Evolutionary conservation across 2,797 vertebrate genomes (phyloP).

Genomic region (Ibycter americanus): DNA sequence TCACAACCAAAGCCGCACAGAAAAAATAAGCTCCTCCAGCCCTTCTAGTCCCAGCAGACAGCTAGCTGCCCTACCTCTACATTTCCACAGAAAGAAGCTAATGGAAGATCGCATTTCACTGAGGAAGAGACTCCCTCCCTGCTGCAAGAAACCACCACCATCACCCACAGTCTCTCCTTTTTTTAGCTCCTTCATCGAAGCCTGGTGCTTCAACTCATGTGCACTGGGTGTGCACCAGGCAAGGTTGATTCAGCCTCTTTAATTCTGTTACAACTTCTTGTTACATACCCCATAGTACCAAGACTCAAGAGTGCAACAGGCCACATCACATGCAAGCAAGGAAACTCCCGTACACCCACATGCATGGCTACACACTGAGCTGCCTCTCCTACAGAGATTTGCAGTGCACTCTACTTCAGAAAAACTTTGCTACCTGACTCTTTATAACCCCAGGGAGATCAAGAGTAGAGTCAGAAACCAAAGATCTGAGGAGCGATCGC

Average conservation of each 20-base stretch:
- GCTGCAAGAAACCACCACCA: not conserved
- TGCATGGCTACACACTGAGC: not conserved
- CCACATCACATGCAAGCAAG: not conserved
- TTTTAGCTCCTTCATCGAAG: not conserved
- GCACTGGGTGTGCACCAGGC: not conserved
- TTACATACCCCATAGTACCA: fast-evolving
- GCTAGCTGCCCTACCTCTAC: not conserved
- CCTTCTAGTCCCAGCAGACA: not conserved
- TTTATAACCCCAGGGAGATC: not conserved
- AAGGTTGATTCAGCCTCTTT: not conserved
- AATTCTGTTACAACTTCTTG: fast-evolving
- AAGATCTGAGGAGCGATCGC: not conserved
- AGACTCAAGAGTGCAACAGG: not conserved
- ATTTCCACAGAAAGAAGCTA: not conserved
- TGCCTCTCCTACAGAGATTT: not conserved
- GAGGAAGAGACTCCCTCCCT: fast-evolving
- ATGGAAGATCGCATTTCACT: not conserved
- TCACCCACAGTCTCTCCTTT: not conserved
- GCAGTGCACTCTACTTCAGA: not conserved
- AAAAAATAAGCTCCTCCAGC: not conserved
- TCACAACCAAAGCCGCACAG: not conserved
- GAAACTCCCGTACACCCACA: fast-evolving
- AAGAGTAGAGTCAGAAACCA: not conserved
- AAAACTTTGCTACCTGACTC: not conserved
- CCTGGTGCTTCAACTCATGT: not conserved